Conservation (phyloP, 53 echinoderm and acorn worm genomes). For the Actinopyga echinites region DNA sequence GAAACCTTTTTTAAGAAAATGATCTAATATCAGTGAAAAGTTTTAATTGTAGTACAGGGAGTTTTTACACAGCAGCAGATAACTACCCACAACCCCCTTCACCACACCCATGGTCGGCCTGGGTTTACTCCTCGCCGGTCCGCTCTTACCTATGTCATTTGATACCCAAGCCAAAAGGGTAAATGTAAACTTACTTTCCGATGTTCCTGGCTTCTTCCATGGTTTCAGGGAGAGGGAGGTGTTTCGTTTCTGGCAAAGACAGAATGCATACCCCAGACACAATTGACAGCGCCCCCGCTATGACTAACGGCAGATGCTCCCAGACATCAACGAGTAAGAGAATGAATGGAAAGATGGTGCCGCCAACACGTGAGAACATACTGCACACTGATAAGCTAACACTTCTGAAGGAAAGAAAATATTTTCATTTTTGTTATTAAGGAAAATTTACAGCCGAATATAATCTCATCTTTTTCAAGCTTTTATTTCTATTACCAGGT, state of each 20-base stretch:
- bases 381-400: conserved; percentile 3
- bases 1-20: too few species aligned
- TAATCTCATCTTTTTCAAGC: too few species aligned
- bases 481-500: too few species aligned
- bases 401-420: background rate
- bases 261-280: background rate
- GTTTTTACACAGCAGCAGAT: too few species aligned
- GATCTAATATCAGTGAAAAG: too few species aligned
- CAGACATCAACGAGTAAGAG: background rate
- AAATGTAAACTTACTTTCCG: background rate
- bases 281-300: background rate
- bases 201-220: conserved; percentile 4
- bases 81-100: too few species aligned
- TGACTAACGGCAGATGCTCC: background rate
- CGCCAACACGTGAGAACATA: background rate
- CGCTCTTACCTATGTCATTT: too few species aligned
- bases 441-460: background rate
- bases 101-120: too few species aligned
- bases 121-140: too few species aligned
- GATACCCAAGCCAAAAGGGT: too few species aligned
- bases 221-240: background rate
- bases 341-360: background rate
- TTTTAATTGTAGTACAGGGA: too few species aligned
- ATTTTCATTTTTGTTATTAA: background rate
- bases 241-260: conserved; percentile 1